Conservation (phyloP, 92 coral and sea anemone genomes). For the Actinostola sp. region DNA sequence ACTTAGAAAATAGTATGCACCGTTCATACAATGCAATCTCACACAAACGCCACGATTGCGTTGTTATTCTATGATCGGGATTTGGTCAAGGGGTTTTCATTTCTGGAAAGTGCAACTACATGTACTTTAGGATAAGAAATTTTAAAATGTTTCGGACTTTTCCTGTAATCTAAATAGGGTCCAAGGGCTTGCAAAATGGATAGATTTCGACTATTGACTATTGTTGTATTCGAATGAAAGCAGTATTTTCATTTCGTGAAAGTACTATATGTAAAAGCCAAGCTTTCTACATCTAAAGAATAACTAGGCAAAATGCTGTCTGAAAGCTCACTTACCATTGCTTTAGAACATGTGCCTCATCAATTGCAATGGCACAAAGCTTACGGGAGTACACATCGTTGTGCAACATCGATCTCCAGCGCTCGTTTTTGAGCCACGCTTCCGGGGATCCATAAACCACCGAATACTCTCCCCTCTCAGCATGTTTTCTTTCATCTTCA, state of each 20-base stretch:
- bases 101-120: too few species aligned
- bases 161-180: too few species aligned
- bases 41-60: neutral
- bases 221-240: too few species aligned
- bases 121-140: too few species aligned
- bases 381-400: constrained; percentile 23
- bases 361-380: constrained; percentile 49
- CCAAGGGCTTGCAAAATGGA: too few species aligned
- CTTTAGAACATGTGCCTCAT: constrained; percentile 49
- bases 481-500: constrained; percentile 12
- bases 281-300: neutral
- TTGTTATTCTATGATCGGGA: too few species aligned
- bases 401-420: constrained; percentile 37
- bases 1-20: neutral
- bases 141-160: too few species aligned
- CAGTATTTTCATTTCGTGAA: too few species aligned
- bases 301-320: too few species aligned
- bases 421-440: constrained; percentile 32
- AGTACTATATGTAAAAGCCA: neutral
- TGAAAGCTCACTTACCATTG: constrained; percentile 28
- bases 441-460: constrained; percentile 39
- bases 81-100: too few species aligned
- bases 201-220: too few species aligned
- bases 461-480: neutral
- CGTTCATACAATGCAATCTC: neutral